Base-by-base conservation (phyloP, 2,888 invertebrate genomes). In the Stenurella melanura region DNA sequence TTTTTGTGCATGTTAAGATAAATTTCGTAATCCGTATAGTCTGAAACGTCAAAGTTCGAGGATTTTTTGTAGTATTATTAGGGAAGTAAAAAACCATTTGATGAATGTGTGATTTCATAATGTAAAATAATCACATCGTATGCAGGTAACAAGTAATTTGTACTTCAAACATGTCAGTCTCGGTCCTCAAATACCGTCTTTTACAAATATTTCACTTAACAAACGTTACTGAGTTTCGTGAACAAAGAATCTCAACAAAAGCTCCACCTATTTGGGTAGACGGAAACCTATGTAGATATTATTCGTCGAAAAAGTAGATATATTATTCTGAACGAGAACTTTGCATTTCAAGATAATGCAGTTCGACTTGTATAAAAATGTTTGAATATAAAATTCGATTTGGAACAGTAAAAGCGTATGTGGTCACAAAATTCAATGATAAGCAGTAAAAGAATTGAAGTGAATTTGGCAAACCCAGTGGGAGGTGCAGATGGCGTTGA, bases 401-500 rank as follows among this genome's bases (percentile, higher is more conserved):
- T 71, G 30, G 73, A 77, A 12, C 17, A 74, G 74, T 67, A 64
- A 67, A 68, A 64, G 74, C 79, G 74, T 78, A 76, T 78, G 79
- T 66, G 74, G 66, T 58, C 71, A 74, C 78, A 77, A 79, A 80
- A 80, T 79, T 77, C 77, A 82, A 78, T 78, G 78, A 72, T 76
- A 70, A 78, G 72, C 67, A 68, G 77, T 77, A 78, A 80, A 80
- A 78, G 83, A 80, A 83, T 81, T 74, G 73, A 75, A 78, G 75
- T 69, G 70, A 76, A 76, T 80, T 82, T 77, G 74, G 72, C 70
- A 70, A 58, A 70, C 70, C 42, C 34, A 42, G 57, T 73, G 73
- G 75, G 72, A 73, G 72, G 77, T 83, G 74, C 83, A 83, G 83
- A 82, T 84, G 84, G 78, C 80, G 82, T 79, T 81, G 82, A 84